A percentile compares a stretch with the other conserved stretches of the same genome.
Evolutionary conservation across 2,797 vertebrate genomes (phyloP).

Genomic region (Petrocephalus schoutedeni): DNA sequence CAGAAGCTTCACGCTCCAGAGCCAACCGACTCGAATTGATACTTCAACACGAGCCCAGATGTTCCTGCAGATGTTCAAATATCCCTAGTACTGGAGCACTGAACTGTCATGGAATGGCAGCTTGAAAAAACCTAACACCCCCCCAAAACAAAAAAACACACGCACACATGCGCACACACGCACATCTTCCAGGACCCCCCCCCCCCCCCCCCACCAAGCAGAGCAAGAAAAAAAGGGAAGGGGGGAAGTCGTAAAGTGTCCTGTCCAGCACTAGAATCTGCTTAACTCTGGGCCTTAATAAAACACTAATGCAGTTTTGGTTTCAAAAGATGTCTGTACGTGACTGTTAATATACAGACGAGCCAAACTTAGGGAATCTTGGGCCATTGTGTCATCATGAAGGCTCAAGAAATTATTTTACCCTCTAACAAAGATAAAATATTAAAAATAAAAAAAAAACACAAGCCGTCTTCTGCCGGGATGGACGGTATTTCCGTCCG

Average conservation of each 20-base stretch:
- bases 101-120: neutral
- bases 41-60: constrained; percentile 16
- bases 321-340: neutral
- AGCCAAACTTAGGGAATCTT: neutral
- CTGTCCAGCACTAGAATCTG: neutral
- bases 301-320: neutral
- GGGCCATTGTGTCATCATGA: neutral
- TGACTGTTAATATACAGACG: neutral
- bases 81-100: neutral
- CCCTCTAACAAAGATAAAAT: neutral
- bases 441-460: neutral
- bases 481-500: neutral
- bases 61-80: constrained; percentile 27
- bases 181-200: neutral
- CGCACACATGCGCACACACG: neutral
- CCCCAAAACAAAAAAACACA: neutral
- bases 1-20: constrained; percentile 18
- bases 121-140: neutral
- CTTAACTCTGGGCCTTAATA: neutral
- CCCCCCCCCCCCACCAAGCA: neutral
- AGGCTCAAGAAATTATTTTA: neutral
- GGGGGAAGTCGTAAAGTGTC: neutral
- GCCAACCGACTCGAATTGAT: constrained; percentile 12
- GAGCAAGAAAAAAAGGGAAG: neutral
- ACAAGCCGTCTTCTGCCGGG: neutral